Evolutionary conservation across 2,113 vertebrate species (phyloP).

Genomic region (Elephas maximus): DNA sequence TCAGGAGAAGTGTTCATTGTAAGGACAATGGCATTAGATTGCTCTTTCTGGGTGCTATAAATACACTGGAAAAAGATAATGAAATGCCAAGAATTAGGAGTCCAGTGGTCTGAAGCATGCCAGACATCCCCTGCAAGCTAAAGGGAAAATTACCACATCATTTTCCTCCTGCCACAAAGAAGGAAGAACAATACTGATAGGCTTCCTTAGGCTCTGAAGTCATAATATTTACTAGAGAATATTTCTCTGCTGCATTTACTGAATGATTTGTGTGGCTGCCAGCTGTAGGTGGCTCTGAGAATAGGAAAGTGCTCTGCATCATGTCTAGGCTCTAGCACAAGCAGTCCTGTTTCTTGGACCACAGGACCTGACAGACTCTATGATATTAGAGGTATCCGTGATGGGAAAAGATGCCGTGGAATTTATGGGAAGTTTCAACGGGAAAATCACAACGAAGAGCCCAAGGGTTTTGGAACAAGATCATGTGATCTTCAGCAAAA

Average conservation of each 20-base stretch:
- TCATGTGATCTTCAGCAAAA: background rate
- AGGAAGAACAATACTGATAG: background rate
- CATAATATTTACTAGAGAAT: conserved; percentile 40
- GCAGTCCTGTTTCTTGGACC: background rate
- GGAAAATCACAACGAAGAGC: conserved; percentile 17
- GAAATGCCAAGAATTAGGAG: too few species aligned
- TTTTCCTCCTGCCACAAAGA: background rate
- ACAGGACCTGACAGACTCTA: background rate
- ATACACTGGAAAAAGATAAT: background rate
- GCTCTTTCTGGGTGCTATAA: background rate
- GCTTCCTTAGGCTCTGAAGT: conserved; percentile 5
- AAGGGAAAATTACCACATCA: background rate
- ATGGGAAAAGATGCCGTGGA: background rate
- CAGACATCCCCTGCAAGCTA: background rate
- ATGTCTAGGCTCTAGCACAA: background rate
- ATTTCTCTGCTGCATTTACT: conserved; percentile 23
- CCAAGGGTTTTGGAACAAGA: background rate
- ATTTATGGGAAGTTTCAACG: background rate
- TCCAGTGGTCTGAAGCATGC: too few species aligned
- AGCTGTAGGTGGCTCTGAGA: conserved; percentile 2
- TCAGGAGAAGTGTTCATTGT: background rate
- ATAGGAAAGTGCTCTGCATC: background rate
- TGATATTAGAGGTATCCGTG: background rate
- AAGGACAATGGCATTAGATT: background rate
- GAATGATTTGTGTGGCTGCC: background rate